Evolutionary conservation across 2,888 invertebrate genomes (phyloP), one percentile per base, ranked within the genome.

Genomic region (Caenorhabditis angaria): DNA sequence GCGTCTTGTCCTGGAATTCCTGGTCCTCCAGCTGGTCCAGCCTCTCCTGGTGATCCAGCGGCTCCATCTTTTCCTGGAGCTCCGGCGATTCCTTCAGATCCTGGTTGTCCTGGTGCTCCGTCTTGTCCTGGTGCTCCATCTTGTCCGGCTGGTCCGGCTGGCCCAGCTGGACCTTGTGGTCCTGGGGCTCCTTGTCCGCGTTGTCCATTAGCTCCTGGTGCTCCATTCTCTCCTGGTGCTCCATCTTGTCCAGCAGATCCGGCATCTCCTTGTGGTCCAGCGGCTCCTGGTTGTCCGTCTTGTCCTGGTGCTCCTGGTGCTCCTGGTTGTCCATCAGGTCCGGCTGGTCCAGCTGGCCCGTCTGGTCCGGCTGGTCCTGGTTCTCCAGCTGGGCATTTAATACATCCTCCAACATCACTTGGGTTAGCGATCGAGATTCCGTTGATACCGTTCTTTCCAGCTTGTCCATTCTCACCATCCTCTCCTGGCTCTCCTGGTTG

Each of bases 321-420:
- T 74, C 81, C 81, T 41, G 75, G 58, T 62, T 73, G 66, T 73
- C 81, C 81, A 58, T 78, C 79, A 35, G 76, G 69, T 64, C 81
- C 81, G 29, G 77, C 68, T 41, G 72, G 61, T 75, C 81, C 81
- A 12, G 75, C 72, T 48, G 71, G 72, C 76, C 81, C 81, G 55
- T 74, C 74, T 60, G 78, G 72, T 71, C 81, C 81, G 20, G 78
- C 69, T 65, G 77, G 78, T 70, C 81, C 81, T 59, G 79, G 80
- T 58, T 77, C 77, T 69, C 81, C 81, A 50, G 76, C 81, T 65
- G 77, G 77, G 72, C 81, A 82, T 63, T 78, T 73, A 70, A 82
- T 78, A 72, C 81, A 82, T 51, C 78, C 81, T 56, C 70, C 70
- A 48, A 65, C 67, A 50, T 69, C 77, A 54, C 66, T 59, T 48